Base-by-base conservation (phyloP, 2,888 invertebrate genomes). In the Poecilus cupreus region DNA sequence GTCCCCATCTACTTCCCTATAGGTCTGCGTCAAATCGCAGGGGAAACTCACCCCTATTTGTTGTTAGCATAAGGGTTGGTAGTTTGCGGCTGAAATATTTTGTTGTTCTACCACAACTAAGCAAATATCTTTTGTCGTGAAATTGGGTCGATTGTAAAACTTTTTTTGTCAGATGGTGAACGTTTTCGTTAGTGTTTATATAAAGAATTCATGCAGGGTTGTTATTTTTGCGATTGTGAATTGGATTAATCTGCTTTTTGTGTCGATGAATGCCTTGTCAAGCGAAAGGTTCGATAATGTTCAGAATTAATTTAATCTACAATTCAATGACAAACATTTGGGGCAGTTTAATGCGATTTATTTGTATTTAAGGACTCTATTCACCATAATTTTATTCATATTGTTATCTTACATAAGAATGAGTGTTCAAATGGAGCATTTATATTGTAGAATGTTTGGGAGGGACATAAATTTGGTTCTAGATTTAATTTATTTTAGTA, bases 61-160 rank as follows among this genome's bases (percentile, higher is more conserved):
- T 13, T 72, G 22, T 2, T 11, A 5, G 5, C 22, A 43, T 22
- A 72, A 32, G 32, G 37, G 37, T 10, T 11, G 16, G 11, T 37
- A 37, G 10, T 20, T 13, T 37, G 64, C 32, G 60, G 60, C 22
- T 72, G 46, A 22, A 72, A 46, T 46, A 46, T 68, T 68, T 80
- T 80, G 72, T 57, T 72, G 57, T 72, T 39, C 72, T 57, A 72
- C 72, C 70, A 43, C 72, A 80, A 72, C 80, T 72, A 80, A 80
- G 80, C 72, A 80, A 80, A 80, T 80, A 80, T 70, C 70, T 80
- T 51, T 70, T 70, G 39, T 70, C 70, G 32, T 37, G 51, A 54
- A 80, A 80, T 80, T 80, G 72, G 80, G 70, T 54, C 80, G 72
- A 80, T 80, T 72, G 79, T 79, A 49, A 78, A 78, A 79, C 26